Percentiles rank a stretch among this genome's conserved stretches.
These are phyloP conservation scores for Probaryconus sp. DNA, from an alignment of 1,140 invertebrate genomes.

Conservation along the genomic window DNA sequence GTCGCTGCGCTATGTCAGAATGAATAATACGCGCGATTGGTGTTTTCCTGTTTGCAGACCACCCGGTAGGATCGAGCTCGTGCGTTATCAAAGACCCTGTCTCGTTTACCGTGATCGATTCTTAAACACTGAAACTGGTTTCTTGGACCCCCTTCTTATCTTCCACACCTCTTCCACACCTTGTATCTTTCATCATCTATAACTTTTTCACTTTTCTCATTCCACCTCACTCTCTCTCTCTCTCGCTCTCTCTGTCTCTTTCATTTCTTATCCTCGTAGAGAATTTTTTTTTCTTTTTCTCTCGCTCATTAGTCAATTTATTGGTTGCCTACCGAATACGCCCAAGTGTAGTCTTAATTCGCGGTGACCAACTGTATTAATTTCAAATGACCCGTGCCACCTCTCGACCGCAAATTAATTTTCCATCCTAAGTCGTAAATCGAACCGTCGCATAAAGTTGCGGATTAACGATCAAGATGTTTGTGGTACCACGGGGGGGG, in stretches of 20 bases:
- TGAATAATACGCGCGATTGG: constrained; percentile 31
- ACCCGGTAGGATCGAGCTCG: constrained; percentile 48
- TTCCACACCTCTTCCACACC: constrained; percentile 21
- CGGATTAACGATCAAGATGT: constrained; percentile 26
- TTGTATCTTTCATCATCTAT: constrained; percentile 27
- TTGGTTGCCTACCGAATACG: constrained; percentile 30
- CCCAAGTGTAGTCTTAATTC: constrained; percentile 46
- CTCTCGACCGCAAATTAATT: constrained; percentile 58
- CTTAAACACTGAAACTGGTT: constrained; percentile 57
- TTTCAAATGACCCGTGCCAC: constrained; percentile 48
- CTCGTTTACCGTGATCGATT: constrained; percentile 57
- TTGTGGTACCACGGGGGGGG: background rate
- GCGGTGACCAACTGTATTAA: constrained; percentile 44
- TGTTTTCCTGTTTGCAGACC: constrained; percentile 49
- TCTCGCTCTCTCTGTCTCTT: too few species aligned
- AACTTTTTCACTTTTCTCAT: constrained; percentile 28
- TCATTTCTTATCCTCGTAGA: too few species aligned
- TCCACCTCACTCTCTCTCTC: too few species aligned
- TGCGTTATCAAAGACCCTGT: constrained; percentile 56
- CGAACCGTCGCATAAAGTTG: constrained; percentile 14
- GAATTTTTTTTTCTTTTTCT: too few species aligned
- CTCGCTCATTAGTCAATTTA: constrained; percentile 35
- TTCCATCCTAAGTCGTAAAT: constrained; percentile 60
- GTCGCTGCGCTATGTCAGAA: constrained; percentile 15
- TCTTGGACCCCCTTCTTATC: constrained; percentile 11